Base-by-base conservation (phyloP, 2,113 vertebrate genomes). In the Romanogobio albipinnatus region DNA sequence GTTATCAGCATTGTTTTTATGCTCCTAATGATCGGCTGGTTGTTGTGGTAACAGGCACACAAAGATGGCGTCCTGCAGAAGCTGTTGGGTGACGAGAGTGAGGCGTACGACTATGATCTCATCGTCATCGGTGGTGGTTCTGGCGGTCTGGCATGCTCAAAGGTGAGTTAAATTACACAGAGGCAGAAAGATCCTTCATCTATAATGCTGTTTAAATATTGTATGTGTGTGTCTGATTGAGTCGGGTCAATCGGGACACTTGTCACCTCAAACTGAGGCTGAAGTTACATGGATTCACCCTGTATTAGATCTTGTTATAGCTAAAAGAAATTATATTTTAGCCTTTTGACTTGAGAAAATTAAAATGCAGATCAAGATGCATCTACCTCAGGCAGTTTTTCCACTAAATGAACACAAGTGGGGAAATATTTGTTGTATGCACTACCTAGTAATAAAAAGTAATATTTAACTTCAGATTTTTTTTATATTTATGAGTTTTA, bases 61-160 rank as follows among this genome's bases (percentile, higher is more conserved):
- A 92, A 94, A 15, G 94, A 96, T 15, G 98, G 98, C 22, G 90
- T 94, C 15, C 88, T 99, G 43, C 94, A 96, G 93, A 95, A 96
- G 89, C 94, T 99, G 66, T 93, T 99, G 84, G 92, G 91, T 4
- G 89, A 89, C 14, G 80, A 89, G 0, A 80, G 29, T 1, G 92
- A 94, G 24, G 66, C 59, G 0, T 97, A 96, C 3, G 98, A 99
- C 15, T 99, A 97, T 5, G 97, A 99, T 87, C 95, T 99, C 66
- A 97, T 99, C 10, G 90, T 99, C 86, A 96, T 99, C 5, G 98
- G 98, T 17, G 98, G 98, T 11, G 98, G 98, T 19, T 99, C 98
- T 2, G 98, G 98, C 5, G 98, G 98, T 81, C 95, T 99, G 87
- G 94, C 98, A 0, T 99, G 97, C 91, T 99, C 98, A 19, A 99